Conservation (phyloP, 2,113 vertebrate genomes). For the Channa argus region DNA sequence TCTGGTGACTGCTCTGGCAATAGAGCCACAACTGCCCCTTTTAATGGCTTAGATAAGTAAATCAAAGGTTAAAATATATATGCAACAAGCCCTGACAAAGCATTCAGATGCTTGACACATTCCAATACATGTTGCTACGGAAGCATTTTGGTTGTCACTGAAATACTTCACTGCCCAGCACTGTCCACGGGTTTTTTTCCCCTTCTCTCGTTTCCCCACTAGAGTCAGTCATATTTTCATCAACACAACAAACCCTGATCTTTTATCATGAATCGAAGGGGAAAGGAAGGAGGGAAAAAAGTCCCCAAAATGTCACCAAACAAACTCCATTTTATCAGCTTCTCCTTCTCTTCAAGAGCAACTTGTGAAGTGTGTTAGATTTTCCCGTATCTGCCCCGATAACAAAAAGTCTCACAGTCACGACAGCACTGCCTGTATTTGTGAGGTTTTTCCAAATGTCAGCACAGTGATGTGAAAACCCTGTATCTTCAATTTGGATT, state of each 20-base stretch:
- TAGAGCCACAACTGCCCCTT: too few species aligned
- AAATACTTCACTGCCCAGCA: too few species aligned
- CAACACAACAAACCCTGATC: not conserved
- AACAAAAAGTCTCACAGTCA: constrained; percentile 41
- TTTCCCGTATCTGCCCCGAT: constrained; percentile 32
- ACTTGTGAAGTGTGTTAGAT: constrained; percentile 7
- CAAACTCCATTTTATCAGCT: not conserved
- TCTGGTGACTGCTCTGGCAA: too few species aligned
- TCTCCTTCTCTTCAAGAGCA: not conserved
- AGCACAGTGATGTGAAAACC: not conserved
- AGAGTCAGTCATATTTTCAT: not conserved
- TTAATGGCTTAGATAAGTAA: too few species aligned
- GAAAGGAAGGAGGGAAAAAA: not conserved
- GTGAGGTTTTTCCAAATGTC: not conserved
- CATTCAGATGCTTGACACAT: too few species aligned
- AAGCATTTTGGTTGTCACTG: too few species aligned
- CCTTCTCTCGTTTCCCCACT: too few species aligned
- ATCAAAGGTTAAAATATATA: too few species aligned
- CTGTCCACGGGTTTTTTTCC: too few species aligned
- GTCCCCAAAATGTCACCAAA: not conserved
- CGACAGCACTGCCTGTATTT: not conserved
- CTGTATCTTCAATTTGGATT: not conserved
- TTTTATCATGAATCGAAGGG: too few species aligned
- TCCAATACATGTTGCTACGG: too few species aligned
- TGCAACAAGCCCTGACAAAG: too few species aligned